Conservation (phyloP, 2,113 vertebrate species). For the Alouatta palliata region DNA sequence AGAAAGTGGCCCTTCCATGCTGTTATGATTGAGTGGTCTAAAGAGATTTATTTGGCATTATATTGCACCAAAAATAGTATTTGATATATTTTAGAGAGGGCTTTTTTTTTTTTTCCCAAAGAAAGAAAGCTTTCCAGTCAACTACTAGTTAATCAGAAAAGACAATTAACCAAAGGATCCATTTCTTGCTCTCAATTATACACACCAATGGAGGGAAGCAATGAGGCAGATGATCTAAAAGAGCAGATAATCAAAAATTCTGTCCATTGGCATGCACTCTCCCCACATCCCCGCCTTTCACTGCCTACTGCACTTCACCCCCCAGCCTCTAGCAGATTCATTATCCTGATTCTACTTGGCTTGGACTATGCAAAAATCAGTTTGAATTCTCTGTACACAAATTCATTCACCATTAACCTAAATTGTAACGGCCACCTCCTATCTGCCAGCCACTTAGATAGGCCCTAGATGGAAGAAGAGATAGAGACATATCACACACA, state of each 20-base stretch:
- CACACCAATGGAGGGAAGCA: constrained; percentile 54
- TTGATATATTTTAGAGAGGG: not conserved
- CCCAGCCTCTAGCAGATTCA: not conserved
- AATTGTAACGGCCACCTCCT: not conserved
- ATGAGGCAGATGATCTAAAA: constrained; percentile 65
- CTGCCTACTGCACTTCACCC: not conserved
- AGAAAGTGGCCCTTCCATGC: not conserved
- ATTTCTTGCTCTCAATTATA: constrained; percentile 70
- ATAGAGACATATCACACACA: not conserved
- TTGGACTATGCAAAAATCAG: not conserved
- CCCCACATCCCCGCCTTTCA: not conserved
- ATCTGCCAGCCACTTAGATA: not conserved
- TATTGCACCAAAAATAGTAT: not conserved
- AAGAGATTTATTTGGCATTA: not conserved
- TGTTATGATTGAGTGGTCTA: not conserved
- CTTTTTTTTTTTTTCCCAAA: not conserved
- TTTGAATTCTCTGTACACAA: not conserved
- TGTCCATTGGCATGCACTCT: not conserved
- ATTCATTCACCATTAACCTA: constrained; percentile 15
- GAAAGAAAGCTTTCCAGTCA: constrained; percentile 36
- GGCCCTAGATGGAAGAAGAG: not conserved
- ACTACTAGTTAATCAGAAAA: constrained; percentile 66
- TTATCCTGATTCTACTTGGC: not conserved
- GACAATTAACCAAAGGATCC: constrained; percentile 63
- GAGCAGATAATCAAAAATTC: constrained; percentile 63